Evolutionary conservation across 2,113 vertebrate genomes (phyloP).

Genomic region (Actinemys pallida): DNA sequence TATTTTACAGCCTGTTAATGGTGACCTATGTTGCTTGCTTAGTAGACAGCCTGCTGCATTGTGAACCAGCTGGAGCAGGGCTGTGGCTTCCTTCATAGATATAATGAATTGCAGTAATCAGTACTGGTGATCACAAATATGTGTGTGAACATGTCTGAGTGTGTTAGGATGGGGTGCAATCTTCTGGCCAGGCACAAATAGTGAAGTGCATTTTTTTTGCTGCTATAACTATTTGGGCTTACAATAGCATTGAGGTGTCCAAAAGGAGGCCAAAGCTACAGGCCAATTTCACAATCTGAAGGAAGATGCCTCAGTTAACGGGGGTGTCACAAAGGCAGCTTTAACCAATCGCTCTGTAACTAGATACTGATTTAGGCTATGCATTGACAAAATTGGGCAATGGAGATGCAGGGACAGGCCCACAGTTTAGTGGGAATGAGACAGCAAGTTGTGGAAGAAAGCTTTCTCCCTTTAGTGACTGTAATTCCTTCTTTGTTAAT

Average conservation of each 20-base stretch:
- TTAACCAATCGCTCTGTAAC: background rate
- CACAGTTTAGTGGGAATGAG: background rate
- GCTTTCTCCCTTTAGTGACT: background rate
- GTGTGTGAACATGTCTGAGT: background rate
- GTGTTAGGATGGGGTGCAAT: background rate
- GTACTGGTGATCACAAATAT: background rate
- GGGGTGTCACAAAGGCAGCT: background rate
- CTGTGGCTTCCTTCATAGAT: background rate
- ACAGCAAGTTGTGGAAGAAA: constrained; percentile 2
- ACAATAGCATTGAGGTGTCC: background rate
- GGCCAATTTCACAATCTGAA: background rate
- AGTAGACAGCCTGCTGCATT: background rate
- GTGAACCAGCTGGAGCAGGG: background rate
- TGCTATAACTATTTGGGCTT: background rate
- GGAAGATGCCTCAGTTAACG: background rate
- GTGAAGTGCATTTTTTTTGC: background rate
- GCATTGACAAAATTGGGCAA: accelerated
- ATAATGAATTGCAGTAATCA: background rate
- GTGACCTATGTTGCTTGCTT: background rate
- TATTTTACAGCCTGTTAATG: background rate
- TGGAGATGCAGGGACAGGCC: background rate
- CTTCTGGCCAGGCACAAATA: background rate
- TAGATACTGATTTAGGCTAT: background rate
- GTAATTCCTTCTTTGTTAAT: background rate
- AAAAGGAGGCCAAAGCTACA: background rate